Base-by-base conservation (phyloP, 1,140 invertebrate genomes). In the Druon quercuslanigerum region DNA sequence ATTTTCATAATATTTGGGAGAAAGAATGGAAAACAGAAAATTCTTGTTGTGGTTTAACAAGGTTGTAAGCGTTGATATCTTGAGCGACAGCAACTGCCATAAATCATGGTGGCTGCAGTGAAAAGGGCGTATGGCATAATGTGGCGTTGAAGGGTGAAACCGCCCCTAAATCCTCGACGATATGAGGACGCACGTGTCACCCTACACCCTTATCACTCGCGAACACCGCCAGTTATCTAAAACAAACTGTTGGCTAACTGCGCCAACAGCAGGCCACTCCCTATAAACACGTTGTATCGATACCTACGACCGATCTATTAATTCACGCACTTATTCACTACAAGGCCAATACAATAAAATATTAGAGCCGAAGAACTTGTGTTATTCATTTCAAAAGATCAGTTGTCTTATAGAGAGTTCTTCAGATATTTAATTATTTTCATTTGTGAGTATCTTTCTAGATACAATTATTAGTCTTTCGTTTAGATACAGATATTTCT, bases 71-170 rank as follows among this genome's bases (percentile, higher is more conserved):
- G 20, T 66, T 66, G 60, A 66, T 16, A 66, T 66, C 60, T 66
- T 14, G 19, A 66, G 60, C 46, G 25, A 66, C 25, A 33, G 40
- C 16, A 66, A 66, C 60, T 16, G n/a, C 25, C 13, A 66, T 66
- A 66, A 66, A 66, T 66, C 60, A 66, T 66, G 60, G 14, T n/a
- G 20, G 8, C 3, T 46, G 60, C n/a, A 66, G 40, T 40, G 60
- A 66, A 66, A 66, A 66, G 57, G 57, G 25, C 57, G 57, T 60
- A 60, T 33, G 60, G 25, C 33, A 66, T 66, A 66, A 66, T 66
- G 14, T 66, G 33, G 25, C 60, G 20, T 66, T 66, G 60, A 66
- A 66, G 60, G 60, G 60, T 66, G 60, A 66, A 66, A 66, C 33
- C 40, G 60, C 14, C 60, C 60, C 60, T 66, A 66, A 66, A 66